Evolutionary conservation across 2,888 invertebrate species (phyloP).

Genomic region (Timema podura): DNA sequence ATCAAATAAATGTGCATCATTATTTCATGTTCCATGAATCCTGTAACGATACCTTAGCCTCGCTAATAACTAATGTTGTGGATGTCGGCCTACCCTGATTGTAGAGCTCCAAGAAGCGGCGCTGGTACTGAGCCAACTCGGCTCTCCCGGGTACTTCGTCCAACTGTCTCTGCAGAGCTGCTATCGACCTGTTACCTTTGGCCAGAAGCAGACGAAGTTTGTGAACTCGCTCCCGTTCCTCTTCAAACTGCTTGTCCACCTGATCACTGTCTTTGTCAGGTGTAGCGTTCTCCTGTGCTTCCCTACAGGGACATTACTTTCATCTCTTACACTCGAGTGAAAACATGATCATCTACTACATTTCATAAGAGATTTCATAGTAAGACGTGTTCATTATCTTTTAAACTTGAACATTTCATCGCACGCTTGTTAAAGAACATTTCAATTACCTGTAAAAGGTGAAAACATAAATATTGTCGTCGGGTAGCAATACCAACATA

Average conservation of each 20-base stretch:
- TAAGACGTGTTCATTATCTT: no score
- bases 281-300: constrained; percentile 34
- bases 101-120: constrained; percentile 91
- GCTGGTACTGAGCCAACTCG: constrained; percentile 92
- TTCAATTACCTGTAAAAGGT: no score
- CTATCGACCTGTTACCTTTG: constrained; percentile 72
- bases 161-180: constrained; percentile 75
- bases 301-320: constrained; percentile 29
- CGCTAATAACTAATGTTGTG: no score
- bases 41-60: no score
- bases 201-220: constrained; percentile 65
- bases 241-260: constrained; percentile 54
- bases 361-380: no score
- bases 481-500: no score
- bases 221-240: constrained; percentile 58
- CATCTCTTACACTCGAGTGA: neutral
- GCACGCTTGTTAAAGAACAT: no score
- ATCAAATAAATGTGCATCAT: no score
- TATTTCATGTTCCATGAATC: no score
- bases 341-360: no score
- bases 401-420: no score
- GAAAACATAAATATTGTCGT: no score
- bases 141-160: constrained; percentile 92
- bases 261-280: constrained; percentile 36
- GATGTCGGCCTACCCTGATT: constrained; percentile 66